A percentile compares a stretch with the other conserved stretches of the same genome.
Conservation (phyloP, 2,113 vertebrate species). For the Sterna hirundo region DNA sequence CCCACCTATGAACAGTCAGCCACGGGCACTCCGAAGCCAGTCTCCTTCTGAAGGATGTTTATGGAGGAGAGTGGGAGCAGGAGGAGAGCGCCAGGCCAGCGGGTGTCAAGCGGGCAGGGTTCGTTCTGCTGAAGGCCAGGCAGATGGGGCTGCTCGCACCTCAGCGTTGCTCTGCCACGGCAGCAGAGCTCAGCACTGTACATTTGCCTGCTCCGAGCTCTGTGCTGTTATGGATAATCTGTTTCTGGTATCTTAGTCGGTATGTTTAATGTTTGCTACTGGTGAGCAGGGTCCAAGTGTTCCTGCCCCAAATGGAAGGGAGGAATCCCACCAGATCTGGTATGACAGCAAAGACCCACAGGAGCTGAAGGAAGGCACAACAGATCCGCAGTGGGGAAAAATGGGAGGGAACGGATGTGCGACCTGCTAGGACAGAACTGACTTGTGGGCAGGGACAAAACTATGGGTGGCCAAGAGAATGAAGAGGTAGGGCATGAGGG, state of each 20-base stretch:
- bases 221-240: not conserved
- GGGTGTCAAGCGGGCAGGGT: not conserved
- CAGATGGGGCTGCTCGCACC: not conserved
- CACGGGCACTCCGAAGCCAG: not conserved
- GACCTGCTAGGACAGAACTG: not conserved
- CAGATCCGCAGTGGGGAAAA: rapidly evolving
- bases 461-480: not conserved
- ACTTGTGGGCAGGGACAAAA: not conserved
- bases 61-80: not conserved
- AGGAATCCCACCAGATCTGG: not conserved
- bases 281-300: not conserved
- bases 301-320: not conserved
- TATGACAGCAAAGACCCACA: not conserved
- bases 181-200: not conserved
- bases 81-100: not conserved
- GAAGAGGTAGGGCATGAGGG: not conserved
- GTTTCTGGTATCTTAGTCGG: not conserved
- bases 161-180: not conserved
- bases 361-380: not conserved
- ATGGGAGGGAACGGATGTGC: not conserved
- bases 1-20: not conserved
- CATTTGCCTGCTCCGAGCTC: not conserved
- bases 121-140: not conserved
- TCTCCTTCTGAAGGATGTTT: not conserved
- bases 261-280: not conserved